These are phyloP conservation scores for Drosophila pachea DNA, from an alignment of 1,140 invertebrate species.

Conservation along the genomic window DNA sequence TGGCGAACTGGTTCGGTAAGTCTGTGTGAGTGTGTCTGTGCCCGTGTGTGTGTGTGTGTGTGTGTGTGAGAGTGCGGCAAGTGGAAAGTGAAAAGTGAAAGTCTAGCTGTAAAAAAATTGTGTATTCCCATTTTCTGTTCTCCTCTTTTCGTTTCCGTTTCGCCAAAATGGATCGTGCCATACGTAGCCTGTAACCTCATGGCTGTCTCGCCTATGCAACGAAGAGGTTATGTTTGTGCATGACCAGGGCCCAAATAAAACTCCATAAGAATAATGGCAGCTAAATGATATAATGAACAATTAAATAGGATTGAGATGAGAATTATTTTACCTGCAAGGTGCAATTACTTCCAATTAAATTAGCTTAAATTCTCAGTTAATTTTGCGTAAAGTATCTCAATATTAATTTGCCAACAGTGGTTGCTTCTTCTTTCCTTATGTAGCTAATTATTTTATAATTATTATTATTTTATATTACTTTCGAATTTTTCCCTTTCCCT, in stretches of 20 bases:
- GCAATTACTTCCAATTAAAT: too few relatives aligned
- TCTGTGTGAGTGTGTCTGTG: constrained; percentile 1
- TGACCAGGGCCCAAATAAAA: neutral
- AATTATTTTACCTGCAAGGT: too few relatives aligned
- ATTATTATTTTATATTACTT: neutral
- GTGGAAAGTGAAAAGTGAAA: constrained; percentile 19
- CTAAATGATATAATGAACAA: neutral
- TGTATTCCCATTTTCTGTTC: constrained; percentile 20
- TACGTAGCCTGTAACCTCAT: constrained; percentile 25
- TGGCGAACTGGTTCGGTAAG: constrained; percentile 46
- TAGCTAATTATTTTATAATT: neutral
- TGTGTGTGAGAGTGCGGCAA: constrained; percentile 8
- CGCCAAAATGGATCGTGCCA: constrained; percentile 1
- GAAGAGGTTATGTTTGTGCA: constrained; percentile 33
- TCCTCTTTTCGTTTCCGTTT: constrained; percentile 22
- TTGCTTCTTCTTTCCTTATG: too few relatives aligned
- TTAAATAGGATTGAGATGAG: neutral
- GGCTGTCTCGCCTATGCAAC: constrained; percentile 1
- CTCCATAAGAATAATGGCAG: neutral
- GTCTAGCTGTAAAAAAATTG: constrained; percentile 29
- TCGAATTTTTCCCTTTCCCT: neutral
- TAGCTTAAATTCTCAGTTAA: too few relatives aligned
- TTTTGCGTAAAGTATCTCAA: too few relatives aligned
- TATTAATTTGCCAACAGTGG: too few relatives aligned
- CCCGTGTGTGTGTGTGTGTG: neutral